These are phyloP conservation scores for Phortica variegata DNA, from an alignment of 1,140 invertebrate species.

Conservation along the genomic window DNA sequence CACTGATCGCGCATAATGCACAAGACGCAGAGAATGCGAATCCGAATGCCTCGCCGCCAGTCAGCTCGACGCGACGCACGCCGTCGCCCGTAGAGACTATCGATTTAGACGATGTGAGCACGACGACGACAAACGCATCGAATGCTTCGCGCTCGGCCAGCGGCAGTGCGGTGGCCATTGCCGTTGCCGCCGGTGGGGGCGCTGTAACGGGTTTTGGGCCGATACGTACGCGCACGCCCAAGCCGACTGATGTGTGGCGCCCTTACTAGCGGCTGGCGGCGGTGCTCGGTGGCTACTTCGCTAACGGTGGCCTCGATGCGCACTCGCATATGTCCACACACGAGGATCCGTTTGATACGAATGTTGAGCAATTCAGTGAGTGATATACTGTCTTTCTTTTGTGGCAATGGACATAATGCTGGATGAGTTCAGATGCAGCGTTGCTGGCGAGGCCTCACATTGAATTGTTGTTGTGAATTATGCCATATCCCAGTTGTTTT, in stretches of 20 bases:
- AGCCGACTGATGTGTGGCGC: conserved; percentile 54
- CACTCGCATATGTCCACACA: conserved; percentile 35
- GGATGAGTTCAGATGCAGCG: no score
- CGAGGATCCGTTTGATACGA: no score
- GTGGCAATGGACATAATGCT: no score
- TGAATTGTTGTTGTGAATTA: no score
- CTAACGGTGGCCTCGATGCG: conserved; percentile 32
- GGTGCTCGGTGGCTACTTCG: background rate
- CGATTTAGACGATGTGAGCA: conserved; percentile 51
- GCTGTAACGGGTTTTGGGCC: conserved; percentile 24
- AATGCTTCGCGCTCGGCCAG: conserved; percentile 33
- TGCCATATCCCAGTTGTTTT: no score
- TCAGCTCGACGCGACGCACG: conserved; percentile 46
- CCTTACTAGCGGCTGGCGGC: conserved; percentile 56
- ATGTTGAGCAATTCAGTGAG: no score
- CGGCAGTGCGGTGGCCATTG: conserved; percentile 15
- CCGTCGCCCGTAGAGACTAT: conserved; percentile 51
- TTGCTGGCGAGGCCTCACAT: no score
- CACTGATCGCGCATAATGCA: conserved; percentile 48
- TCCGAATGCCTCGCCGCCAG: conserved; percentile 51
- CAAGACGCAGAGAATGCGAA: conserved; percentile 48
- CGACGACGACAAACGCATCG: conserved; percentile 15
- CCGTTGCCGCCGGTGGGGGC: conserved; percentile 10
- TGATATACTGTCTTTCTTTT: no score
- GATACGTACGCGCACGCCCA: conserved; percentile 48